Evolutionary conservation across 2,113 vertebrate species (phyloP), one percentile per base, ranked within the genome.

Genomic region (Corythornis vintsioides): DNA sequence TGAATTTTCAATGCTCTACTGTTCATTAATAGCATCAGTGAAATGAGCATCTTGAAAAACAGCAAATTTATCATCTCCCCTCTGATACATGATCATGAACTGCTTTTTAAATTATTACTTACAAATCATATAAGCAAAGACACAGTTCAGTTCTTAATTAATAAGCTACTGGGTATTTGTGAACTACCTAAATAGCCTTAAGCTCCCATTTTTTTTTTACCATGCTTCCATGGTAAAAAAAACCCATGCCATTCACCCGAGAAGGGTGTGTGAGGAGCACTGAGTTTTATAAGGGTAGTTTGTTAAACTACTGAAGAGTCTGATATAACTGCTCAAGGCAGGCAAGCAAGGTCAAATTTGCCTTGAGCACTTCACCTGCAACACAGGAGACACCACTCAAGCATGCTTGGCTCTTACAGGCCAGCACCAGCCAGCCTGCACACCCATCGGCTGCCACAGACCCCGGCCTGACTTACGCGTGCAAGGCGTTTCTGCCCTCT

Each of bases 391-490:
- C 29, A 48, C 35, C 42, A 56, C 42, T 72, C 18, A 25, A 53
- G 55, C 28, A 6, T 52, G 63, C 15, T 77, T 67, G 85, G 52
- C 20, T 77, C 76, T 66, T 47, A 6, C 24, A 89, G 74, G 63
- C 35, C 35, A 24, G 35, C 10, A 1, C 5, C 29, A 57, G 48
- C 3, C 5, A 26, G 74, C 1, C 63, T 55, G 64, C 67, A 45
- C 19, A 10, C 20, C 1, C 18, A 13, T 3, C 8, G 3, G 71
- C 78, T 55, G 20, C 3, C 12, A 10, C 13, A 69, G 15, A n/a
- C 28, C 12, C 16, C 11, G 20, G 8, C 61, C 22, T 3, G 18
- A 33, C 48, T 56, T 50, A 33, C 0, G 0, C 12, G 3, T 43
- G 53, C 22, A 5, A 48, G 57, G 47, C 11, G 14, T 35, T 43